These are phyloP conservation scores for Bellardia bayeri DNA, from an alignment of 2,888 invertebrate genomes.

Conservation along the genomic window DNA sequence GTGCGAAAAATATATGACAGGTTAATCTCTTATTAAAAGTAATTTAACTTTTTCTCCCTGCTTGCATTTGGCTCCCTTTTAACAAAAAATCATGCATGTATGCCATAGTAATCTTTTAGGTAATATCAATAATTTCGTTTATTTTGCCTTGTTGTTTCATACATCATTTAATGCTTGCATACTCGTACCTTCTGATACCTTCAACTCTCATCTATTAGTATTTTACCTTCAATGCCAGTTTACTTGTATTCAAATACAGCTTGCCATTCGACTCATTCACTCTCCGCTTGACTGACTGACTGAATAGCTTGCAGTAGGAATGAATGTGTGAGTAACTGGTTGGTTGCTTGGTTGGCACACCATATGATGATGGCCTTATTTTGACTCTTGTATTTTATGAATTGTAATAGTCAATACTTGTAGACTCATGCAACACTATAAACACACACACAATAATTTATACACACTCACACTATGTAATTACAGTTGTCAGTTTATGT, in stretches of 20 bases:
- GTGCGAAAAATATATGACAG: not conserved
- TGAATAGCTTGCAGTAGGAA: slow-evolving; percentile 2
- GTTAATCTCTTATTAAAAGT: not conserved
- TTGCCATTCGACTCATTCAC: slow-evolving; percentile 39
- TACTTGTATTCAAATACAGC: slow-evolving; percentile 22
- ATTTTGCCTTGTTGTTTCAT: slow-evolving; percentile 31
- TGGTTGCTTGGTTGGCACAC: not conserved
- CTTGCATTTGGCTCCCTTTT: not conserved
- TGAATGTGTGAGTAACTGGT: not conserved
- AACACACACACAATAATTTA: slow-evolving; percentile 19
- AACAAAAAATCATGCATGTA: slow-evolving; percentile 2
- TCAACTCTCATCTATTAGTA: slow-evolving; percentile 49
- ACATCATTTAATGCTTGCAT: slow-evolving; percentile 41
- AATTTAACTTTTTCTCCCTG: not conserved
- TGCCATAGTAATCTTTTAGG: slow-evolving; percentile 36
- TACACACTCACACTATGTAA: slow-evolving; percentile 47
- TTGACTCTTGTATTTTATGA: slow-evolving; percentile 52
- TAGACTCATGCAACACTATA: not conserved
- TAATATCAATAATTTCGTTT: slow-evolving; percentile 37
- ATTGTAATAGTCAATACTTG: slow-evolving; percentile 42
- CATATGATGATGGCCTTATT: slow-evolving; percentile 50
- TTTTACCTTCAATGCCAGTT: slow-evolving; percentile 38
- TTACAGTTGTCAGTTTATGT: slow-evolving; percentile 72
- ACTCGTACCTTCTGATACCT: slow-evolving; percentile 33
- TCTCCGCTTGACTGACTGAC: not conserved